Conservation (phyloP, 2,888 invertebrate genomes). For the Sinelater perroti region DNA sequence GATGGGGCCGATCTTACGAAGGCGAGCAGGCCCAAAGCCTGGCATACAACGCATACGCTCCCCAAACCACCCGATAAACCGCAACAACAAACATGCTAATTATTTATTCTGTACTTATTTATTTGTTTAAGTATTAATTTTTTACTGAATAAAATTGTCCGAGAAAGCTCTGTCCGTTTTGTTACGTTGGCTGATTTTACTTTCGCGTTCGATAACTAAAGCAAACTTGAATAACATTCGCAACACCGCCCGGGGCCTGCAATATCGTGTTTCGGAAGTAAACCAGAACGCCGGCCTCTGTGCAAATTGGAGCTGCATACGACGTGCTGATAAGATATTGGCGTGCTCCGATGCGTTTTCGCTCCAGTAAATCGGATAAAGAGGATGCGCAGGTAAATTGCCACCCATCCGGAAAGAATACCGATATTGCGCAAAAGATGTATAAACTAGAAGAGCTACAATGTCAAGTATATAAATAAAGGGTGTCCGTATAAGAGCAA, state of each 20-base stretch:
- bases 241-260: constrained; percentile 7
- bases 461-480: too few relatives aligned
- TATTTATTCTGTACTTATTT: constrained; percentile 51
- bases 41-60: constrained; percentile 65
- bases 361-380: constrained; percentile 6
- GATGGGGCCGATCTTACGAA: constrained; percentile 75
- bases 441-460: too few relatives aligned
- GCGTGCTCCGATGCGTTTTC: not conserved
- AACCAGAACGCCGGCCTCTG: constrained; percentile 45
- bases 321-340: constrained; percentile 3
- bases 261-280: constrained; percentile 39
- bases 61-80: constrained; percentile 47
- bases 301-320: not conserved
- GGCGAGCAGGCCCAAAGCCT: constrained; percentile 64
- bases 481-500: not conserved
- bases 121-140: constrained; percentile 43
- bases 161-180: constrained; percentile 25
- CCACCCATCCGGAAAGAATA: constrained; percentile 2
- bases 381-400: not conserved
- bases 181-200: constrained; percentile 40
- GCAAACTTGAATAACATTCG: constrained; percentile 26
- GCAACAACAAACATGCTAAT: constrained; percentile 34
- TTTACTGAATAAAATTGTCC: constrained; percentile 28
- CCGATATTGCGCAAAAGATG: too few relatives aligned
- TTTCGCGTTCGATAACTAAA: constrained; percentile 36